Conservation (phyloP, 2,113 vertebrate genomes). For the Xyrauchen texanus region DNA sequence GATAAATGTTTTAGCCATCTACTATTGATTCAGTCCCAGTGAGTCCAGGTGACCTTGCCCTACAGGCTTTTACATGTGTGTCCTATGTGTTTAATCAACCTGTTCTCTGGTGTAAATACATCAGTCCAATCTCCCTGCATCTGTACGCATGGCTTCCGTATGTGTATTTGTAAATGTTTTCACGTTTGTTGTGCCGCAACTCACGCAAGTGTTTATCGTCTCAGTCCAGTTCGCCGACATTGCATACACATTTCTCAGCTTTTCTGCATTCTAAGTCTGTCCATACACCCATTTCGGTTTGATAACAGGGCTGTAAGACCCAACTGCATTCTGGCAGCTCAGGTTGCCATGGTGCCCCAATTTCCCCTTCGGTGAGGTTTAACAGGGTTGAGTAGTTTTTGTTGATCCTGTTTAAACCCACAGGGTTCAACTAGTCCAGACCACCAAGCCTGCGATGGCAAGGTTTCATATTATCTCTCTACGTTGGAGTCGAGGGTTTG, state of each 20-base stretch:
- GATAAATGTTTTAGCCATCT: too few relatives aligned
- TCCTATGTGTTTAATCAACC: constrained; percentile 28
- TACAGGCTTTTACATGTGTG: not conserved
- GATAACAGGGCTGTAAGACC: constrained; percentile 3
- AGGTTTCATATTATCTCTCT: constrained; percentile 18
- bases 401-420: constrained; percentile 32
- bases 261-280: not conserved
- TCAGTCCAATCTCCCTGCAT: constrained; percentile 28
- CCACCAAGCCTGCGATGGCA: constrained; percentile 34
- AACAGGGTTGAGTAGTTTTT: constrained; percentile 37
- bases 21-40: not conserved
- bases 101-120: constrained; percentile 21
- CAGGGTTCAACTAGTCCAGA: not conserved
- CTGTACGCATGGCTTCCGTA: constrained; percentile 7
- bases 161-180: constrained; percentile 9
- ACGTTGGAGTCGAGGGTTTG: not conserved
- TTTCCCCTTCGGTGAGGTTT: constrained; percentile 35
- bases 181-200: constrained; percentile 41
- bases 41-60: not conserved
- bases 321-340: not conserved
- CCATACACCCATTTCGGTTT: constrained; percentile 22
- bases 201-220: constrained; percentile 42
- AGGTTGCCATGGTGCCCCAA: constrained; percentile 36
- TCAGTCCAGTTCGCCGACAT: constrained; percentile 24
- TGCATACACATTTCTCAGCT: not conserved